These are phyloP conservation scores for Loris lydekkerianus DNA, from an alignment of 2,797 vertebrate species.

Conservation along the genomic window DNA sequence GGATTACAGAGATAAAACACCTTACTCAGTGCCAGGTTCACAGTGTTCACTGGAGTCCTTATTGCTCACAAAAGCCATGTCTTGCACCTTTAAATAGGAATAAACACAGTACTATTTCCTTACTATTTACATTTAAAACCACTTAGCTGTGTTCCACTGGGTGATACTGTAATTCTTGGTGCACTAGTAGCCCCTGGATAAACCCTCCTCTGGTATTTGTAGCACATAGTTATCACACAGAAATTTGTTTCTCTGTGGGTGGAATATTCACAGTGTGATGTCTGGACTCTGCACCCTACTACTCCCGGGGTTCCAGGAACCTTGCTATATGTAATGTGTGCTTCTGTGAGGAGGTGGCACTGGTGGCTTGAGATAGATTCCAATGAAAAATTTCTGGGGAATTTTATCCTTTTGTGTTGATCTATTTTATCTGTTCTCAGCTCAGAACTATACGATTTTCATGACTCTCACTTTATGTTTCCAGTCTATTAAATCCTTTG, in stretches of 20 bases:
- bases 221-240: background rate
- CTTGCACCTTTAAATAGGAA: background rate
- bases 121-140: background rate
- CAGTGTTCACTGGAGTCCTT: background rate
- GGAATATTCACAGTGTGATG: background rate
- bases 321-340: rapidly evolving
- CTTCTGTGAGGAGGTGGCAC: background rate
- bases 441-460: background rate
- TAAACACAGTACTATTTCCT: background rate
- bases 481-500: background rate
- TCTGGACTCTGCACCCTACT: no score
- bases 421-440: background rate
- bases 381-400: background rate
- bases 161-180: background rate
- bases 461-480: background rate
- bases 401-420: background rate
- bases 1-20: background rate
- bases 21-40: background rate
- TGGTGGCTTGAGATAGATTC: background rate
- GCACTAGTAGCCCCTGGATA: background rate
- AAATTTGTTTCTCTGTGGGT: background rate
- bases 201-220: background rate
- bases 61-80: background rate
- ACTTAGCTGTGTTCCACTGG: background rate
- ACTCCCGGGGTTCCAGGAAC: no score